Evolutionary conservation across 1,140 invertebrate genomes (phyloP).

Genomic region (Hermetia illucens): DNA sequence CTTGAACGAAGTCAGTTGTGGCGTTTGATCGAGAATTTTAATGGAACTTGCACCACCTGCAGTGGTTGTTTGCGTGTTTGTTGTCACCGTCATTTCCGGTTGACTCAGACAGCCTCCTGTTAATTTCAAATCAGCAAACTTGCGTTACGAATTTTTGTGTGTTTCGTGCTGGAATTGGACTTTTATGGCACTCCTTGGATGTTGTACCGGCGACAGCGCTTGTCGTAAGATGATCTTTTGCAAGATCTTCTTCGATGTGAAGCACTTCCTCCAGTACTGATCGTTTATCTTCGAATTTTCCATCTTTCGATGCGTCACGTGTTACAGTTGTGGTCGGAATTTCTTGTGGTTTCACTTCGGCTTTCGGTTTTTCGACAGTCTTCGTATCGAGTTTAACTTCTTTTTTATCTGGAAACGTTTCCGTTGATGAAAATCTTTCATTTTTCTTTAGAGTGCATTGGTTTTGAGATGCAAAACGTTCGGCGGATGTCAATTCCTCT

Average conservation of each 20-base stretch:
- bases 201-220: too few species aligned
- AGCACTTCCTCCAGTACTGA: background rate
- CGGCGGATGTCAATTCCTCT: constrained; percentile 56
- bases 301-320: constrained; percentile 2
- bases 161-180: constrained; percentile 39
- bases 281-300: background rate
- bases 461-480: constrained; percentile 61
- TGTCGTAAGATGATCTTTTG: background rate
- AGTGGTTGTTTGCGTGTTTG: background rate
- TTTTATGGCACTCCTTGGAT: constrained; percentile 10
- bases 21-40: background rate
- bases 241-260: constrained; percentile 2
- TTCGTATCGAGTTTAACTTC: constrained; percentile 9
- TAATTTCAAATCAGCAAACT: constrained; percentile 42
- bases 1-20: constrained; percentile 39
- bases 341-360: constrained; percentile 3
- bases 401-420: constrained; percentile 7
- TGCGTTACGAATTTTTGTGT: constrained; percentile 41
- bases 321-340: background rate
- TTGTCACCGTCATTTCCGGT: background rate
- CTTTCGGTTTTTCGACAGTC: constrained; percentile 5
- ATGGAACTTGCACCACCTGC: background rate
- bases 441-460: constrained; percentile 73
- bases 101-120: constrained; percentile 33
- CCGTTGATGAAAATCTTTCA: constrained; percentile 32